A percentile compares a stretch with the other conserved stretches of the same genome.
phyloP scores from a whole-genome alignment of 2,797 vertebrate species.

The Babyrousa celebensis region DNA sequence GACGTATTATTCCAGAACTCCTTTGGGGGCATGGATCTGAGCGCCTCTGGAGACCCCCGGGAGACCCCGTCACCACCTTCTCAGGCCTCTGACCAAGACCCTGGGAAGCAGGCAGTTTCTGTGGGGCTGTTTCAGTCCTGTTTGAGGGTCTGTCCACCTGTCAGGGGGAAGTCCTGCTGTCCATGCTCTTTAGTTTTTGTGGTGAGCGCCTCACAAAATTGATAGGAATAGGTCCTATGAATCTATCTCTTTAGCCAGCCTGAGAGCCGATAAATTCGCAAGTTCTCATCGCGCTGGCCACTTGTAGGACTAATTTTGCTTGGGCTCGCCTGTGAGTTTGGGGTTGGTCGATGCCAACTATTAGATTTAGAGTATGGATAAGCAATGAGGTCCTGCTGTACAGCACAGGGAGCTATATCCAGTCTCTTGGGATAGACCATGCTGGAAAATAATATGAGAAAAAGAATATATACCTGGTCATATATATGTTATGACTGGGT shows the following conservation, averaged over 20 bases:
- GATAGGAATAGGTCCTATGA: not conserved
- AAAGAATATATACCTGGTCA: too few relatives aligned
- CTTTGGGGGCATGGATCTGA: not conserved
- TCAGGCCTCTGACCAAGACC: not conserved
- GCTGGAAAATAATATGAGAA: too few relatives aligned
- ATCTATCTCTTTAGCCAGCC: not conserved
- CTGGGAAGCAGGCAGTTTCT: not conserved
- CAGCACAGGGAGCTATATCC: too few relatives aligned
- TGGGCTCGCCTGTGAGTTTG: not conserved
- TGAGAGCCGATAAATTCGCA: not conserved
- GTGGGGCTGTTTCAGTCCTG: not conserved
- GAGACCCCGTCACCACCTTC: not conserved
- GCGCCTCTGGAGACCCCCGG: not conserved
- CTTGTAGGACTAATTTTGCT: not conserved
- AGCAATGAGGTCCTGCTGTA: too few relatives aligned
- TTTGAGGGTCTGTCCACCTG: not conserved
- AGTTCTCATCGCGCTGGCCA: not conserved
- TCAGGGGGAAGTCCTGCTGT: not conserved
- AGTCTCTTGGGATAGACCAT: too few relatives aligned
- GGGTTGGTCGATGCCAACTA: too few relatives aligned
- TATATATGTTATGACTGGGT: too few relatives aligned
- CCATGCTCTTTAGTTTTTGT: not conserved
- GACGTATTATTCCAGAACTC: not conserved
- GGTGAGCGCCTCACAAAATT: not conserved
- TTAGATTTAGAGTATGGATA: too few relatives aligned